Evolutionary conservation across 2,113 vertebrate genomes (phyloP).

Genomic region (Anolis carolinensis): DNA sequence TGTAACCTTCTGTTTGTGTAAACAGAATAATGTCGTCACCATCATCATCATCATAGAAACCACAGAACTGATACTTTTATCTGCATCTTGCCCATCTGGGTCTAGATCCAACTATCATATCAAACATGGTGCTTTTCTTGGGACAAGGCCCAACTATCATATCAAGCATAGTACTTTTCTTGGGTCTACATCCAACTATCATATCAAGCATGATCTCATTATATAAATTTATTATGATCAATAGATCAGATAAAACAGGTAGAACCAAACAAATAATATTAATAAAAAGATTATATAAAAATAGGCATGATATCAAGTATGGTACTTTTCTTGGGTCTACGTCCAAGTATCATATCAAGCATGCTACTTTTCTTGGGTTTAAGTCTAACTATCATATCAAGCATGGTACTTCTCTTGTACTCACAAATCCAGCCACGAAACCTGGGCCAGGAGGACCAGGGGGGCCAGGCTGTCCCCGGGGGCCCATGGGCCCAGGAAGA

Average conservation of each 20-base stretch:
- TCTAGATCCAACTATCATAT: background rate
- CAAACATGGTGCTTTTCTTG: background rate
- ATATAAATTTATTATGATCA: too few species aligned
- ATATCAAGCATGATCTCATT: too few species aligned
- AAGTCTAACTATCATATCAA: too few species aligned
- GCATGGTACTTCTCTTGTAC: conserved; percentile 57
- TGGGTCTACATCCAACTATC: too few species aligned
- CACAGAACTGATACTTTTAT: background rate
- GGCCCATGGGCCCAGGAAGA: conserved; percentile 88
- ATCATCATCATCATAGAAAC: background rate
- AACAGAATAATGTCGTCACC: background rate
- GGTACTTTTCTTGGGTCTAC: too few species aligned
- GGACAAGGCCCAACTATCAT: too few species aligned
- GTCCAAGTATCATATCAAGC: too few species aligned
- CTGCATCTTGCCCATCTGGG: background rate
- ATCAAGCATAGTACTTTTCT: too few species aligned
- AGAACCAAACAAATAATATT: too few species aligned
- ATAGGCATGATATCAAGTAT: too few species aligned
- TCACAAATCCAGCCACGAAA: conserved; percentile 88
- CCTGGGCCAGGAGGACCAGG: conserved; percentile 79
- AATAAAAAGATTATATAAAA: too few species aligned
- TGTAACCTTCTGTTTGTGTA: background rate
- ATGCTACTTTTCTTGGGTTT: background rate
- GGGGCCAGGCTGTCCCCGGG: conserved; percentile 83
- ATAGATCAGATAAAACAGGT: too few species aligned